These are phyloP conservation scores for Monochamus saltuarius DNA, from an alignment of 1,140 invertebrate genomes.

Conservation along the genomic window DNA sequence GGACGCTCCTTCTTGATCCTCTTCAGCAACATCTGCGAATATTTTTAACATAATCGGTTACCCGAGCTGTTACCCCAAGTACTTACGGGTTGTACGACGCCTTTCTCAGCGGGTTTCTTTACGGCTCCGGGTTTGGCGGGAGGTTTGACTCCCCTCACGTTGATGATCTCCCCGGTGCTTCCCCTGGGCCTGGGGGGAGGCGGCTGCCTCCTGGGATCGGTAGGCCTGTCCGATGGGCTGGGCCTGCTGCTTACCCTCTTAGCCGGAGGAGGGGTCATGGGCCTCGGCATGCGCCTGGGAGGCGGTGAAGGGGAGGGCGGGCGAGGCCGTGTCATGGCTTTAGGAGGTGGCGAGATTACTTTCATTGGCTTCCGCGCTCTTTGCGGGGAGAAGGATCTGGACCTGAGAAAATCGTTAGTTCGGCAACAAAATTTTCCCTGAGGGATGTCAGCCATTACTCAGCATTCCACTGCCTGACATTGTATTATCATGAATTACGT, in stretches of 20 bases:
- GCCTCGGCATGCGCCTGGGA: conserved; percentile 49
- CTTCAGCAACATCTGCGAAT: conserved; percentile 34
- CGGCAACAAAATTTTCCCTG: neutral
- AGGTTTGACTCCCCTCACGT: conserved; percentile 40
- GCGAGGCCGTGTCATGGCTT: conserved; percentile 37
- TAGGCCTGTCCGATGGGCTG: conserved; percentile 42
- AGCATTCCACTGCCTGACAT: too few species aligned
- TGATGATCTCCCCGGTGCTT: conserved; percentile 43
- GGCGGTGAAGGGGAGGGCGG: conserved; percentile 44
- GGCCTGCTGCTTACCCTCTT: conserved; percentile 50
- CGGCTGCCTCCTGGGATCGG: conserved; percentile 48
- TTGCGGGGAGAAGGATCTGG: conserved; percentile 55
- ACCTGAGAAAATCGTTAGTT: conserved; percentile 44
- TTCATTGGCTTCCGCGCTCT: conserved; percentile 33
- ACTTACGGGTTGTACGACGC: conserved; percentile 16
- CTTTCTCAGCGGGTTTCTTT: conserved; percentile 25
- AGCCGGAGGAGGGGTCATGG: conserved; percentile 54
- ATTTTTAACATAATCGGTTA: too few species aligned
- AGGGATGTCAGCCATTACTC: too few species aligned
- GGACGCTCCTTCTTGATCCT: conserved; percentile 49
- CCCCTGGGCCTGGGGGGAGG: conserved; percentile 45
- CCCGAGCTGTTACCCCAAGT: too few species aligned
- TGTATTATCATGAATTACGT: too few species aligned
- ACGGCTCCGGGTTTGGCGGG: conserved; percentile 34
- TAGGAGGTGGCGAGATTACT: conserved; percentile 34